phyloP scores from a whole-genome alignment of 2,113 vertebrate species.

The Chaetodon trifascialis region DNA sequence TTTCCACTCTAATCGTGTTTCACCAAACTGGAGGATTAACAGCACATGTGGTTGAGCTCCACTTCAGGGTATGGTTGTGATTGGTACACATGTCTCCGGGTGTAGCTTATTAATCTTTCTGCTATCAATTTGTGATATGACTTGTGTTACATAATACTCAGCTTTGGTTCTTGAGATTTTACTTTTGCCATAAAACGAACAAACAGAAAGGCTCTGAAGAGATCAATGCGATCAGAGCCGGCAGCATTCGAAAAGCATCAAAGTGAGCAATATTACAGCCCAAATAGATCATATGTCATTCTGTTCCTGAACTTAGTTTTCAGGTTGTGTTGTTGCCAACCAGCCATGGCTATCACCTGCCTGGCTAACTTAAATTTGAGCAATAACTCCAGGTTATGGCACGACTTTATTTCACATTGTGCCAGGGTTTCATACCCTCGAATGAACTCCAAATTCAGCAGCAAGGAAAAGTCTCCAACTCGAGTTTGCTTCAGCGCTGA shows the following conservation, averaged over 20 bases:
- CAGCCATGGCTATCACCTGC: slow-evolving; percentile 54
- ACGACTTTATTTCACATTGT: slow-evolving; percentile 35
- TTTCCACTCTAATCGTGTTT: slow-evolving; percentile 63
- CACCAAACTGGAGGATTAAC: slow-evolving; percentile 56
- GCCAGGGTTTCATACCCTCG: slow-evolving; percentile 54
- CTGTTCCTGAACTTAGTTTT: slow-evolving; percentile 39
- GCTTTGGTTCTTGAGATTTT: slow-evolving; percentile 14
- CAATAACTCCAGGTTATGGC: slow-evolving; percentile 29
- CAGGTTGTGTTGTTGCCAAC: slow-evolving; percentile 48
- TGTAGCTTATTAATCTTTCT: slow-evolving; percentile 13
- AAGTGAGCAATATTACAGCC: slow-evolving; percentile 25
- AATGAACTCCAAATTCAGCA: slow-evolving; percentile 48
- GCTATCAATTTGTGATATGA: slow-evolving; percentile 10
- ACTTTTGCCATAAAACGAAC: slow-evolving; percentile 31
- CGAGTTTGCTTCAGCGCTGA: slow-evolving; percentile 32
- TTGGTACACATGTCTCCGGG: slow-evolving; percentile 4
- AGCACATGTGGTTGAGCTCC: slow-evolving; percentile 48
- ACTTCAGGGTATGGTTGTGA: slow-evolving; percentile 17
- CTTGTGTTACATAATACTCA: slow-evolving; percentile 8
- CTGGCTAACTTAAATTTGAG: slow-evolving; percentile 32
- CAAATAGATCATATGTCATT: slow-evolving; percentile 41
- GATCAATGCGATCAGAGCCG: slow-evolving; percentile 32
- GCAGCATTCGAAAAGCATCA: slow-evolving; percentile 43
- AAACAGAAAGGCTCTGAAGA: slow-evolving; percentile 17
- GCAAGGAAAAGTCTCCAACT: slow-evolving; percentile 43